Evolutionary conservation across 2,888 invertebrate genomes (phyloP).

Genomic region (Aphelenchoides bicaudatus): DNA sequence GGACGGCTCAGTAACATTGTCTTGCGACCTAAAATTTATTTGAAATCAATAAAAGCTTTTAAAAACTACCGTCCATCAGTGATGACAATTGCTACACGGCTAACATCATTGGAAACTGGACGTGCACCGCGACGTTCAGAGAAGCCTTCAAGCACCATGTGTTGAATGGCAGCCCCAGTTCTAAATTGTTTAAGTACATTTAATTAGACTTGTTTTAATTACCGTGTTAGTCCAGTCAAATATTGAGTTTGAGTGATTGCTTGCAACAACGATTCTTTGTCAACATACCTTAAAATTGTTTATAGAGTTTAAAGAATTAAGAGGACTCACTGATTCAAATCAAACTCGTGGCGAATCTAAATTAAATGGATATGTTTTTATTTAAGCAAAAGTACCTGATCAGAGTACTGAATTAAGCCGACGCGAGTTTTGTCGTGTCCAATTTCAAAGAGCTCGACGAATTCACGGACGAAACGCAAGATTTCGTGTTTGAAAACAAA

Average conservation of each 20-base stretch:
- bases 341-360: slow-evolving; percentile 60
- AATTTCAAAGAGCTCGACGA: slow-evolving; percentile 60
- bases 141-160: slow-evolving; percentile 60
- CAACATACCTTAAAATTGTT: too few species aligned
- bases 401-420: slow-evolving; percentile 60
- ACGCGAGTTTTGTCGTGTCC: slow-evolving; percentile 58
- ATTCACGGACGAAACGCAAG: slow-evolving; percentile 58
- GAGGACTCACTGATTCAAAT: slow-evolving; percentile 44
- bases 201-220: neutral
- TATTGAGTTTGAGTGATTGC: slow-evolving; percentile 50
- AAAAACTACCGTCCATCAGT: slow-evolving; percentile 61
- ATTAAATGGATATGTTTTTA: too few species aligned
- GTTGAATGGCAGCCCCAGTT: slow-evolving; percentile 60
- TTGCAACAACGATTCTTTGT: slow-evolving; percentile 41
- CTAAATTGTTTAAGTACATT: slow-evolving; percentile 15
- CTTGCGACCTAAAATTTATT: too few species aligned
- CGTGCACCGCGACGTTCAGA: slow-evolving; percentile 57
- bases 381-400: too few species aligned
- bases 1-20: slow-evolving; percentile 61
- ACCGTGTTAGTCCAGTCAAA: slow-evolving; percentile 56
- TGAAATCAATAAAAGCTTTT: too few species aligned
- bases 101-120: slow-evolving; percentile 46
- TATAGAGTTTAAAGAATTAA: too few species aligned
- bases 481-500: slow-evolving; percentile 59
- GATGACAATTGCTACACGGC: slow-evolving; percentile 61